Conservation (phyloP, 2,888 invertebrate genomes). For the Cotesia congregata region DNA sequence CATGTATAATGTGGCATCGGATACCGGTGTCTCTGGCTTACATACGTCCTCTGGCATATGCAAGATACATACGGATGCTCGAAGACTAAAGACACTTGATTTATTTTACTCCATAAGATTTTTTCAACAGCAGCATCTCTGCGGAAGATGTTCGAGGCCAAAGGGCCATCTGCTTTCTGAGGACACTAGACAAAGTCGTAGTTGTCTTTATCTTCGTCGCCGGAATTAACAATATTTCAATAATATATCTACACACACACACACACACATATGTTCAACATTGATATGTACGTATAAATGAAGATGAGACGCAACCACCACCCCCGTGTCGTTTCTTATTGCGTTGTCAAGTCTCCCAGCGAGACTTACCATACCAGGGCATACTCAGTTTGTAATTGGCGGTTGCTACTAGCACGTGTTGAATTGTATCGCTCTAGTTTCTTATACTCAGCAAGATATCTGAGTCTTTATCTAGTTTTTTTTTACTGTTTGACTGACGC, state of each 20-base stretch:
- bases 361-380: slow-evolving; percentile 12
- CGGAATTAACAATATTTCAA: slow-evolving; percentile 11
- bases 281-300: background rate
- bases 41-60: background rate
- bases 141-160: slow-evolving; percentile 21
- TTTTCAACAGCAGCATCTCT: slow-evolving; percentile 34
- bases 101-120: slow-evolving; percentile 33
- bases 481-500: background rate
- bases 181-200: slow-evolving; percentile 2
- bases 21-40: background rate
- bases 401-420: slow-evolving; percentile 25
- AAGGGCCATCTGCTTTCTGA: slow-evolving; percentile 26
- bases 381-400: slow-evolving; percentile 36
- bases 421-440: slow-evolving; percentile 4
- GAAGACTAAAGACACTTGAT: slow-evolving; percentile 29
- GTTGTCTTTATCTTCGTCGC: background rate
- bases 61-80: slow-evolving; percentile 36
- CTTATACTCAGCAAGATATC: background rate
- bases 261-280: background rate
- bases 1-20: background rate
- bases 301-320: slow-evolving; percentile 30
- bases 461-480: background rate
- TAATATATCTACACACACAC: background rate
- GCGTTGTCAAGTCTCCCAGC: slow-evolving; percentile 36
- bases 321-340: slow-evolving; percentile 27